phyloP scores from a whole-genome alignment of 2,113 vertebrate genomes.

The Macquaria australasica region DNA sequence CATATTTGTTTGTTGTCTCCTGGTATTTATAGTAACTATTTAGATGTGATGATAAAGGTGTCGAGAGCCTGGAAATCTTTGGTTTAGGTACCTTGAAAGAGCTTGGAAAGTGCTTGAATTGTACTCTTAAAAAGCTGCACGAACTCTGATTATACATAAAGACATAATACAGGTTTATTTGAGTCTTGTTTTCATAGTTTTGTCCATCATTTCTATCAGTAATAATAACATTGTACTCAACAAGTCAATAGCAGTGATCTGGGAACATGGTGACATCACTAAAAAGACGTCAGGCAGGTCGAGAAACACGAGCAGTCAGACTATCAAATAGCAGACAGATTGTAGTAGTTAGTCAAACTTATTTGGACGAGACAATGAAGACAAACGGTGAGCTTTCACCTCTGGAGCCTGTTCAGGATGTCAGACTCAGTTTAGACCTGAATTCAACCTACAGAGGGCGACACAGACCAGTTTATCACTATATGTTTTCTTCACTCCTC shows the following conservation, averaged over 20 bases:
- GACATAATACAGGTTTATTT: background rate
- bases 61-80: too few species aligned
- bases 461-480: constrained; percentile 34
- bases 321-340: background rate
- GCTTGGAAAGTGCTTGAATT: too few species aligned
- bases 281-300: background rate
- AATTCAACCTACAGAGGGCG: constrained; percentile 52
- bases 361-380: background rate
- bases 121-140: too few species aligned
- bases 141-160: background rate
- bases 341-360: background rate
- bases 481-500: background rate
- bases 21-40: too few species aligned
- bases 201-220: background rate
- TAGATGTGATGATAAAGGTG: too few species aligned
- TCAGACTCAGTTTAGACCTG: background rate
- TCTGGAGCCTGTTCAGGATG: background rate
- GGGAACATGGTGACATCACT: background rate
- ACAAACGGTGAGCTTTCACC: background rate
- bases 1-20: too few species aligned
- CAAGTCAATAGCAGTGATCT: background rate
- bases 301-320: background rate
- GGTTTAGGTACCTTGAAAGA: too few species aligned
- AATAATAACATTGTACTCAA: background rate
- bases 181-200: background rate